Evolutionary conservation across 2,797 vertebrate genomes (phyloP).

Genomic region (Clarias pachynema): DNA sequence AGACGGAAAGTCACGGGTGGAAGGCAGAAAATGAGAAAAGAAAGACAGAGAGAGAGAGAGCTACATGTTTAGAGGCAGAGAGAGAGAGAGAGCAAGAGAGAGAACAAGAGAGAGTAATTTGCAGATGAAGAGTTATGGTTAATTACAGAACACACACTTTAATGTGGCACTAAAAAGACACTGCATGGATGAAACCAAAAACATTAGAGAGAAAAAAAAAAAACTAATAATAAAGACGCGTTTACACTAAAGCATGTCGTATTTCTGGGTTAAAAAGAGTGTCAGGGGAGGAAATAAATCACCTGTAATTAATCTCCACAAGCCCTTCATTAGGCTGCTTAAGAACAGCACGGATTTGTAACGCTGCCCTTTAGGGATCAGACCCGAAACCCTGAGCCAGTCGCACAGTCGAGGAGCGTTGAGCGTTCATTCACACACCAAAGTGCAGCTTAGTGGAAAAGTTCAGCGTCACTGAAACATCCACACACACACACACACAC

Average conservation of each 20-base stretch:
- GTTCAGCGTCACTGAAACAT: not conserved
- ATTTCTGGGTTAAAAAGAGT: not conserved
- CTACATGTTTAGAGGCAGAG: not conserved
- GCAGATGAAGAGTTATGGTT: not conserved
- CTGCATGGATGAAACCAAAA: not conserved
- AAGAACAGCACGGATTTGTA: constrained; percentile 25
- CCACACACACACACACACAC: not conserved
- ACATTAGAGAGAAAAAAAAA: not conserved
- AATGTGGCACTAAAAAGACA: constrained; percentile 3
- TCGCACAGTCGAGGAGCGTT: not conserved
- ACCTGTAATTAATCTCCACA: constrained; percentile 41
- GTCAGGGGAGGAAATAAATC: constrained; percentile 16
- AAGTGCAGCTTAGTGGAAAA: not conserved
- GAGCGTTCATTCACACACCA: not conserved
- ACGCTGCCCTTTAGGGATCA: constrained; percentile 15
- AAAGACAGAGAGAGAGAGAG: not conserved
- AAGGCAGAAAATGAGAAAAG: not conserved
- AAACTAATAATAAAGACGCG: not conserved
- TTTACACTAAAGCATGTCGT: not conserved
- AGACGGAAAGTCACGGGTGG: too few species aligned
- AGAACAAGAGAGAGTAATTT: not conserved
- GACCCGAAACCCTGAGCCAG: not conserved
- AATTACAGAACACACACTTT: constrained; percentile 5
- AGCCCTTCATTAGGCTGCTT: constrained; percentile 33
- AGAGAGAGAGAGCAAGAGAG: not conserved